Percentiles rank a stretch among this genome's conserved stretches.
Conservation (phyloP, 2,797 vertebrate genomes). For the Eulemur mongoz region DNA sequence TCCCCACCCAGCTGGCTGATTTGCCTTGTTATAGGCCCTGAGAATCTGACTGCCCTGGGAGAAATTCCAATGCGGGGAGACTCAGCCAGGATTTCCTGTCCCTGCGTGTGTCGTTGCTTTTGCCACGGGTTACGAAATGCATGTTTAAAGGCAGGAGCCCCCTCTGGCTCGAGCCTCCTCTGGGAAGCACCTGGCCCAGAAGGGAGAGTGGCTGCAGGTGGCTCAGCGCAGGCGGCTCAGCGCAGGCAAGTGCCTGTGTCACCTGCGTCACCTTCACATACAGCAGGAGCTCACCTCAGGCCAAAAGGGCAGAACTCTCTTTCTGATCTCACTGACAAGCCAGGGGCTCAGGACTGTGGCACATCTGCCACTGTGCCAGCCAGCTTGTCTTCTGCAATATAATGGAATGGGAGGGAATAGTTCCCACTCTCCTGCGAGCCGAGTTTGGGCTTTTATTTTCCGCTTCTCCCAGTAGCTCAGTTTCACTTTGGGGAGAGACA, state of each 20-base stretch:
- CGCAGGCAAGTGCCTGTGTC: rapidly evolving
- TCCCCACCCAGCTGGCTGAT: background rate
- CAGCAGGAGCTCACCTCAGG: background rate
- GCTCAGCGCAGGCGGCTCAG: background rate
- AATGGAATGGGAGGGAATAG: background rate
- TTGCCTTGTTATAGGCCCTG: background rate
- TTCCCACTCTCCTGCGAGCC: background rate
- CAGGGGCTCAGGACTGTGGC: no score
- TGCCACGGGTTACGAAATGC: background rate
- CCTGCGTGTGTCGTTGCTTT: background rate
- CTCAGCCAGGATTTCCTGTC: background rate
- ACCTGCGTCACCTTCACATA: rapidly evolving
- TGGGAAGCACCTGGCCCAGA: background rate
- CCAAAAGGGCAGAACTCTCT: background rate
- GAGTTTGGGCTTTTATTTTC: background rate
- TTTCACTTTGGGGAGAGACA: background rate
- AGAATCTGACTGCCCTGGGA: background rate
- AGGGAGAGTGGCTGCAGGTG: background rate
- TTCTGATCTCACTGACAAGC: background rate
- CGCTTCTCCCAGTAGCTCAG: background rate
- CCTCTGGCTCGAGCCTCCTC: background rate
- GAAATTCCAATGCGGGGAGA: background rate
- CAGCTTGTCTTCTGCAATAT: background rate
- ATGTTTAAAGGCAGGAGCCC: background rate
- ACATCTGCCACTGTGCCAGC: no score